Conservation (phyloP, 2,888 invertebrate genomes). For the Drosophila greeni region DNA sequence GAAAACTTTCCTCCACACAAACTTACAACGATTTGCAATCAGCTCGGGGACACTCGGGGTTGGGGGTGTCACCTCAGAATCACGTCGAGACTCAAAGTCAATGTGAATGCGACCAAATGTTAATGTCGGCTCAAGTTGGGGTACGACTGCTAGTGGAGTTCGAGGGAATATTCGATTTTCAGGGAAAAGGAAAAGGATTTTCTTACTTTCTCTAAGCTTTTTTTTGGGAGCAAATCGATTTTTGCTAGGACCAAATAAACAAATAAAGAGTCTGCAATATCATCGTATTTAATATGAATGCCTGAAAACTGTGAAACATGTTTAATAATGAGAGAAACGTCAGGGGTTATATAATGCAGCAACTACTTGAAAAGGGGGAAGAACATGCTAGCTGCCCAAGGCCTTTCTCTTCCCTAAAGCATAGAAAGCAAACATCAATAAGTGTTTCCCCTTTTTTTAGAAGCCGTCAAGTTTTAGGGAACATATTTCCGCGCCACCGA, state of each 20-base stretch:
- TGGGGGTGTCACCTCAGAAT: constrained; percentile 5
- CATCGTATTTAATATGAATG: not conserved
- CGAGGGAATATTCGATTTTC: not conserved
- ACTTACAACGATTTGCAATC: constrained; percentile 68
- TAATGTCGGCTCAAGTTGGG: constrained; percentile 56
- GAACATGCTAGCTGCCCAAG: not conserved
- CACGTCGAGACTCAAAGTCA: constrained; percentile 59
- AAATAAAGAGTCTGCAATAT: not conserved
- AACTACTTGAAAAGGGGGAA: not conserved
- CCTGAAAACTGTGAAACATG: not conserved
- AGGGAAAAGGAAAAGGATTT: not conserved
- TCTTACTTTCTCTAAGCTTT: not conserved
- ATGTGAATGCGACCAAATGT: constrained; percentile 65
- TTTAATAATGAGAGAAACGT: not conserved
- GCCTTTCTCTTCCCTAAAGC: too few relatives aligned
- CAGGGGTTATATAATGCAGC: not conserved
- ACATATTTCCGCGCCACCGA: constrained; percentile 8
- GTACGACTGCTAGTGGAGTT: constrained; percentile 3
- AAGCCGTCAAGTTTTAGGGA: constrained; percentile 7
- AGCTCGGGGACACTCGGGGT: constrained; percentile 29
- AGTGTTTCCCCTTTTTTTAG: constrained; percentile 4
- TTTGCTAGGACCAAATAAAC: not conserved
- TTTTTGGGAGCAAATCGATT: not conserved
- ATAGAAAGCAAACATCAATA: constrained; percentile 4
- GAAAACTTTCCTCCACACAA: constrained; percentile 47